Base-by-base conservation (phyloP, 1,140 invertebrate species). In the Zaprionus taronus region DNA sequence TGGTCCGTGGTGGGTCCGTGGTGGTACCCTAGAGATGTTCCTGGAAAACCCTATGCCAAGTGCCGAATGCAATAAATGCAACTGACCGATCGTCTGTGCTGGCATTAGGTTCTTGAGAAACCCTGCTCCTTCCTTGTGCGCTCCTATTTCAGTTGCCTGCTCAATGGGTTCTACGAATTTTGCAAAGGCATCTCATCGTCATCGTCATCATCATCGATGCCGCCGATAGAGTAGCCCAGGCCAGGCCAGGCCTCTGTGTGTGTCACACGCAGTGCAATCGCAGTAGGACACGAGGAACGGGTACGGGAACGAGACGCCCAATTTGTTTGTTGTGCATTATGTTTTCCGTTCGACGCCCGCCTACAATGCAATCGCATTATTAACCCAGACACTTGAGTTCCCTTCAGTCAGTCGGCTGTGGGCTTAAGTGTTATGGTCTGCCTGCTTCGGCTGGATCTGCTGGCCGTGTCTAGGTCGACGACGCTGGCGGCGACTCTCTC, bases 151-250 rank as follows among this genome's bases (percentile, higher is more conserved):
- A 76, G 65, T 72, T 72, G 68, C 67, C 61, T 64, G 31, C 69
- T 76, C 68, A 77, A 77, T 77, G 74, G 53, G 34, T 77, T 77
- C 74, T 72, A 72, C 74, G 74, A 77, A 77, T 72, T 72, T 72
- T 31, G 74, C 74, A 77, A 72, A 61, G 74, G 12, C 47, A 51
- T n/a, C 41, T n/a, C 41, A 7, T 15, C 38, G 14, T 41, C 41
- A 7, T 3, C 38, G 15, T 2, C 38, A 41, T 41, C 38, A 41
- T 20, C 68, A 76, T 56, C 74, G 62, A 72, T 77, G 24, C 24
- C 4, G 61, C 61, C 53, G 68, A 68, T 74, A 36, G 44, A n/a
- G n/a, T 6, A 47, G 41, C 15, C n/a, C 41, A 47, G 41, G 2
- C 15, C 15, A 7, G 15, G 24, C 24, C 24, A 24, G 15, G 7